Base-by-base conservation (phyloP, 2,113 vertebrate genomes). In the Micromys minutus region DNA sequence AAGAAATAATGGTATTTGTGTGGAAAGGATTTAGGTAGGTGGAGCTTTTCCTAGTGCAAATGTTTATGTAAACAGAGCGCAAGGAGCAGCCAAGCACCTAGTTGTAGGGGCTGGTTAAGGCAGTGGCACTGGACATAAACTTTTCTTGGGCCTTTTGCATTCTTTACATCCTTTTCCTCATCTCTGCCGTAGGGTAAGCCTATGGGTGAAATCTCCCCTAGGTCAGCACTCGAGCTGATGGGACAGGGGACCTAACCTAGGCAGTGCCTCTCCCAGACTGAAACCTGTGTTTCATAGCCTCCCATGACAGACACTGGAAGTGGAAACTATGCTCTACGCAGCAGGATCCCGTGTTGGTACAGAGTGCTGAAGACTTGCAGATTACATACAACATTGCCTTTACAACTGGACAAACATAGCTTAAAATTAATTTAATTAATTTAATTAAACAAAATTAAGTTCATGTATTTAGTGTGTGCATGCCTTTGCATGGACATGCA, bases 1-100 rank as follows among this genome's bases (percentile, higher is more conserved):
- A 92, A 81, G 80, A 93, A 87, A 50, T 22, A 74, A 74, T 90
- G 5, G 3, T 84, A 47, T 95, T 90, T 84, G 29, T 80, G 47
- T 36, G 29, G 34, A 31, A 19, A 81, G 77, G 10, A 4, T 31
- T 72, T 92, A 76, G 50, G 80, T 34, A 47, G 86, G 22, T 59
- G 24, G 85, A 39, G 69, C 7, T 90, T 55, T 89, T 31, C 72
- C 36, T 59, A 29, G 50, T 50, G 36, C 29, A 45, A 34, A 59
- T 87, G 45, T 22, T 91, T 80, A 34, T 63, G 29, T 69, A 86
- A 39, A 59, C 47, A 67, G 61, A 92, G 55, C 36, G 65, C 7
- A 34, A 92, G 26, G 47, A 45, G 29, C 39, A 69, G 39, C 52
- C 34, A 19, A 45, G 39, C 61, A 12, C 69, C 63, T 52, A 39